Evolutionary conservation across 1,140 invertebrate genomes (phyloP).

Genomic region (Drosophila kohkoa): DNA sequence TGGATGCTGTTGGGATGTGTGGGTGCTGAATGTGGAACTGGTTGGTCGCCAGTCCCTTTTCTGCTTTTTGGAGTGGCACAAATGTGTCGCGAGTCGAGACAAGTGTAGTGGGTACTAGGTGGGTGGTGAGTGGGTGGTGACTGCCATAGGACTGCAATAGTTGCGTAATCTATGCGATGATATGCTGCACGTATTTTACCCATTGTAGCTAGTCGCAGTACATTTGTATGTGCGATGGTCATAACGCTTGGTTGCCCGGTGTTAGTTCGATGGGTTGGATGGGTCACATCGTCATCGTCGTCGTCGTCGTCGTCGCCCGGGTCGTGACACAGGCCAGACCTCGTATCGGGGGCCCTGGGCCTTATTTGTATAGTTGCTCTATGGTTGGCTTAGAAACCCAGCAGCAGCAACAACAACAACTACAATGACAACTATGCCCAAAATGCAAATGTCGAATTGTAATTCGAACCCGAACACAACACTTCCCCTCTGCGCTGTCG

Average conservation of each 20-base stretch:
- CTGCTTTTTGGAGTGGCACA: conserved; percentile 66
- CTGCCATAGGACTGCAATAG: conserved; percentile 50
- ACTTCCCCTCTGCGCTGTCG: too few relatives aligned
- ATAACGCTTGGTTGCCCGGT: conserved; percentile 29
- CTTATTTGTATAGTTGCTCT: conserved; percentile 40
- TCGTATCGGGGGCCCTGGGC: not conserved
- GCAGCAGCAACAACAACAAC: conserved; percentile 23
- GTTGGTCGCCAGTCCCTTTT: conserved; percentile 47
- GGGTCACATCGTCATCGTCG: too few relatives aligned
- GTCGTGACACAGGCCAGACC: not conserved
- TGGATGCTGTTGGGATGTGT: conserved; percentile 46
- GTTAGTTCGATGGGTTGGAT: too few relatives aligned
- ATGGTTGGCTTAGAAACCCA: conserved; percentile 57
- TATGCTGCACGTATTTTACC: conserved; percentile 56
- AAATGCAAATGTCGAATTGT: conserved; percentile 53
- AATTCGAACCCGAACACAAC: conserved; percentile 23
- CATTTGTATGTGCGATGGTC: conserved; percentile 21
- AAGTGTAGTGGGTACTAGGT: not conserved
- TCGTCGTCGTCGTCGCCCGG: not conserved
- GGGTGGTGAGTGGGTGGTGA: not conserved
- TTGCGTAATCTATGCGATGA: conserved; percentile 81
- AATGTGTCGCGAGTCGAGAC: conserved; percentile 61
- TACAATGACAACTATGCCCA: conserved; percentile 21
- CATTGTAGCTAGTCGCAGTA: conserved; percentile 49
- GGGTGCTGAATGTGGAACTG: not conserved